Base-by-base conservation (phyloP, 2,888 invertebrate species). In the Drosophila mimica region DNA sequence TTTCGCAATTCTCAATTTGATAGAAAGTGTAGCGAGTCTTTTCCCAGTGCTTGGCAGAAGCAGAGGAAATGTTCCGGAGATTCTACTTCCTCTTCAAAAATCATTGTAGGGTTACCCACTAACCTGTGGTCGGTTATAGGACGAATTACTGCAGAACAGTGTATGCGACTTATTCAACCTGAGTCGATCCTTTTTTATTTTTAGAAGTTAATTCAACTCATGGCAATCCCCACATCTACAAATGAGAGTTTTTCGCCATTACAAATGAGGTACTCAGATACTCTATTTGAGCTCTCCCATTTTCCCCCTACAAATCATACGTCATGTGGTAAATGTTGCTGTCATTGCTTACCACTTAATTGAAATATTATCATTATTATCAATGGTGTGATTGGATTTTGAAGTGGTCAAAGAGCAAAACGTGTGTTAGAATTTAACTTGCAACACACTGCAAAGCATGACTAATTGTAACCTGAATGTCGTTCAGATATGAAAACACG, bases 321-420 rank as follows among this genome's bases (percentile, higher is more conserved):
- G 81, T 76, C 81, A 76, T 52, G n/a, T 49, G 40, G 17, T 33
- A 36, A 61, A 60, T 38, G 48, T 15, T 30, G 15, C 17, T 43
- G 64, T 76, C 64, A 70, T 30, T 38, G 40, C 15, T 43, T 13
- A 15, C 36, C 48, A 58, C n/a, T 49, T 66, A 66, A 79, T 81
- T 79, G 65, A 68, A 73, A 81, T 58, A 58, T 30, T 81, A 79
- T 78, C 74, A 69, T 31, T 48, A 58, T 61, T 73, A 79, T 79
- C 78, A 69, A 25, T 25, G 17, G n/a, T 40, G 30, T 73, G 82
- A 83, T 83, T 83, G 63, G 49, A 52, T 70, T 69, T 33, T 83
- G n/a, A 46, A 82, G 86, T 81, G 70, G n/a, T 33, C n/a, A 40
- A 48, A 43, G 53, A 51, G 68, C 52, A 36, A 60, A 48, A 66